Conservation (phyloP, 2,888 invertebrate genomes). For the Ceriagrion tenellum region DNA sequence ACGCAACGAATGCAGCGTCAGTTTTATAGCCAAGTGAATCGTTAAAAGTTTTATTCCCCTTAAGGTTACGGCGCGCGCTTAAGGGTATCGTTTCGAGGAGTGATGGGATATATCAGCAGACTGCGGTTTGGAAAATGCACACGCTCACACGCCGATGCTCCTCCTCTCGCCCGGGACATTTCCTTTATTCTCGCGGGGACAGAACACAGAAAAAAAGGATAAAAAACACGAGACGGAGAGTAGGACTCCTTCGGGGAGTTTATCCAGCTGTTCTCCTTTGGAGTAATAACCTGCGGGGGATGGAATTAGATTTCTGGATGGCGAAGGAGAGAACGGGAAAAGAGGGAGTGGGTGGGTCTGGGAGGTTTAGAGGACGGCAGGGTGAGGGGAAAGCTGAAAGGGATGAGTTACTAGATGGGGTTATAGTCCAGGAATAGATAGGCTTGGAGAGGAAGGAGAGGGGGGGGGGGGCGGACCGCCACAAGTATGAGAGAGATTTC, state of each 20-base stretch:
- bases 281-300: constrained; percentile 40
- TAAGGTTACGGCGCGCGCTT: not conserved
- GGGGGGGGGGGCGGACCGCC: too few relatives aligned
- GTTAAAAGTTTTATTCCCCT: not conserved
- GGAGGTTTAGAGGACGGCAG: not conserved
- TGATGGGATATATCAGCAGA: not conserved
- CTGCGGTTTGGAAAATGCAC: constrained; percentile 22
- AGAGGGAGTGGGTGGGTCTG: not conserved
- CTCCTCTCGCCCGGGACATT: not conserved
- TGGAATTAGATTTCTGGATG: constrained; percentile 64
- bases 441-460: not conserved
- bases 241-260: not conserved
- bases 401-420: not conserved
- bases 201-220: too few relatives aligned
- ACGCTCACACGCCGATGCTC: not conserved
- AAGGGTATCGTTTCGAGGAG: not conserved
- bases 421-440: constrained; percentile 25
- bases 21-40: not conserved
- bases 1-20: not conserved
- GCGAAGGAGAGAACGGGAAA: not conserved
- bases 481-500: not conserved
- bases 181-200: not conserved
- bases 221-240: not conserved
- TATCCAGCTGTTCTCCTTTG: constrained; percentile 10
- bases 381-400: not conserved